These are phyloP conservation scores for Proisotoma minuta DNA, from an alignment of 2,888 invertebrate genomes.

Conservation along the genomic window DNA sequence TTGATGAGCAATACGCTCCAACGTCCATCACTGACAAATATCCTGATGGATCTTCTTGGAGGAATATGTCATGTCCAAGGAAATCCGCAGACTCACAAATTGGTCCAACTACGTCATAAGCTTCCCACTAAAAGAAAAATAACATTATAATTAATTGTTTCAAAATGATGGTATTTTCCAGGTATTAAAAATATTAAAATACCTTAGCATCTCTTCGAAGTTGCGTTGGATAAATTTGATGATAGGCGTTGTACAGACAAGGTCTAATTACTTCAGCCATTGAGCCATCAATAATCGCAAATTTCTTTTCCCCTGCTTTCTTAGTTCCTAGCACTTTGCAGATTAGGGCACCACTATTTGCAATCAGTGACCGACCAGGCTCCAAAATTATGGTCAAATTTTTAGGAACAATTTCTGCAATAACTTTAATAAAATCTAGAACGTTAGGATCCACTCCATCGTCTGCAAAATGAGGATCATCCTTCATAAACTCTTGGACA, in stretches of 20 bases:
- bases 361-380: constrained; percentile 51
- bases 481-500: background rate
- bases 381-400: constrained; percentile 51
- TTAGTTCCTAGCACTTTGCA: constrained; percentile 50
- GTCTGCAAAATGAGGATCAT: background rate
- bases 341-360: constrained; percentile 48
- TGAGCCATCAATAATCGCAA: constrained; percentile 51
- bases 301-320: constrained; percentile 47
- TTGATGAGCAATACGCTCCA: constrained; percentile 49
- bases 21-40: constrained; percentile 49
- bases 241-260: constrained; percentile 51
- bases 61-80: constrained; percentile 49
- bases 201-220: background rate
- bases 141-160: background rate
- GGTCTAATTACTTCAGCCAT: constrained; percentile 53
- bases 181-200: background rate
- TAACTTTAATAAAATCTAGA: constrained; percentile 37
- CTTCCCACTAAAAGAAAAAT: constrained; percentile 24
- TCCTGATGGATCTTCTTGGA: constrained; percentile 47
- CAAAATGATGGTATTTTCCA: background rate
- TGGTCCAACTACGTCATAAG: constrained; percentile 52
- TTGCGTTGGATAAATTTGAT: constrained; percentile 49
- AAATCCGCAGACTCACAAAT: constrained; percentile 53
- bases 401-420: constrained; percentile 38
- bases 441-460: constrained; percentile 18